phyloP scores from a whole-genome alignment of 30 jellyfish, hydroid and myxozoan species.

The Mastigias papua region DNA sequence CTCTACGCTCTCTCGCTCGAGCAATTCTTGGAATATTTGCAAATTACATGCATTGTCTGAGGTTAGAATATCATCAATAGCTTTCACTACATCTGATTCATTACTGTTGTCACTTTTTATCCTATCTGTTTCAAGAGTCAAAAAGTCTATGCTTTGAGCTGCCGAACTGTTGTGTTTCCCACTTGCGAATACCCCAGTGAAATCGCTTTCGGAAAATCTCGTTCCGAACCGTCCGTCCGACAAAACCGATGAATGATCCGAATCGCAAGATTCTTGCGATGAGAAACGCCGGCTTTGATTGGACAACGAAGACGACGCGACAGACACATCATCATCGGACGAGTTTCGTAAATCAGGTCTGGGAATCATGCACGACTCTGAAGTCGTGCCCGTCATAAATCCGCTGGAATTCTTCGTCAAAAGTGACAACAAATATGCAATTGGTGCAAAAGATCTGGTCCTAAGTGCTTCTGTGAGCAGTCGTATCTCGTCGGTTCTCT shows the following conservation, averaged over 20 bases:
- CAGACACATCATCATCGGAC: neutral
- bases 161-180: neutral
- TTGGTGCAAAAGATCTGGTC: conserved; percentile 60
- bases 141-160: neutral
- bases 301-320: conserved; percentile 1
- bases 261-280: conserved; percentile 57
- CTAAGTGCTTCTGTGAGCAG: conserved; percentile 60
- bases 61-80: conserved; percentile 33
- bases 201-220: conserved; percentile 13
- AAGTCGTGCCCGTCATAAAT: conserved; percentile 2
- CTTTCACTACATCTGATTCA: conserved; percentile 5
- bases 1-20: conserved; percentile 27
- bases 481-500: conserved; percentile 12
- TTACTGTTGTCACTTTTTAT: neutral
- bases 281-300: conserved; percentile 11
- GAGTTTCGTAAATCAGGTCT: neutral
- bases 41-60: conserved; percentile 27
- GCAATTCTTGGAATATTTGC: conserved; percentile 31
- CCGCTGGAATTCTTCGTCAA: conserved; percentile 14
- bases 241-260: conserved; percentile 51
- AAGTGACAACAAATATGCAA: conserved; percentile 21
- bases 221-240: conserved; percentile 25
- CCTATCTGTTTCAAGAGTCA: neutral
- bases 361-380: neutral
- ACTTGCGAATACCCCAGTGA: neutral